Evolutionary conservation across 2,113 vertebrate genomes (phyloP).

Genomic region (Engraulis encrasicolus): DNA sequence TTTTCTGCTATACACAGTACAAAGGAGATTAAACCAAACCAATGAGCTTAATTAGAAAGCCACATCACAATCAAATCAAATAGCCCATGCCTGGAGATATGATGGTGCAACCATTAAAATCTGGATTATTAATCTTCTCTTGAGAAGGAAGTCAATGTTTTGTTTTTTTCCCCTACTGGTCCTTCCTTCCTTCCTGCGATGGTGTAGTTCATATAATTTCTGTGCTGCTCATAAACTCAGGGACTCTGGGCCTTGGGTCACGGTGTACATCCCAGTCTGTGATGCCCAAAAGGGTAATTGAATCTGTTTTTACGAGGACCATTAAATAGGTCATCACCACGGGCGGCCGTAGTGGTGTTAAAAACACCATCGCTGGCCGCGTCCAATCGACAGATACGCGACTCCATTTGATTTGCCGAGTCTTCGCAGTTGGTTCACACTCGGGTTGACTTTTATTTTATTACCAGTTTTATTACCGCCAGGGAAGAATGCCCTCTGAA

Average conservation of each 20-base stretch:
- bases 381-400: neutral
- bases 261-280: neutral
- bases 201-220: neutral
- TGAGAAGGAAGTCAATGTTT: no score
- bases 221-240: neutral
- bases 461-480: constrained; percentile 1
- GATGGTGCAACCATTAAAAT: neutral
- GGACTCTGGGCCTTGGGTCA: neutral
- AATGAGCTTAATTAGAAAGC: neutral
- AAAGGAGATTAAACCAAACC: neutral
- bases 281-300: neutral
- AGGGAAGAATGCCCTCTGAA: neutral
- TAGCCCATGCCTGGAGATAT: neutral
- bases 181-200: neutral
- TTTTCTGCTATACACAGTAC: neutral
- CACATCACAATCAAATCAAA: neutral
- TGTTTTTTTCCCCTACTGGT: no score
- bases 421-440: neutral
- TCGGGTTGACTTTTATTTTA: neutral
- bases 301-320: neutral
- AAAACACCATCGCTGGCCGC: neutral
- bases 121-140: neutral
- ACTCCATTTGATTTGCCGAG: neutral
- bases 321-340: neutral
- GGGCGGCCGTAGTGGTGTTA: neutral